Base-by-base conservation (phyloP, 2,797 vertebrate species). In the Parauchenoglanis punctatus region DNA sequence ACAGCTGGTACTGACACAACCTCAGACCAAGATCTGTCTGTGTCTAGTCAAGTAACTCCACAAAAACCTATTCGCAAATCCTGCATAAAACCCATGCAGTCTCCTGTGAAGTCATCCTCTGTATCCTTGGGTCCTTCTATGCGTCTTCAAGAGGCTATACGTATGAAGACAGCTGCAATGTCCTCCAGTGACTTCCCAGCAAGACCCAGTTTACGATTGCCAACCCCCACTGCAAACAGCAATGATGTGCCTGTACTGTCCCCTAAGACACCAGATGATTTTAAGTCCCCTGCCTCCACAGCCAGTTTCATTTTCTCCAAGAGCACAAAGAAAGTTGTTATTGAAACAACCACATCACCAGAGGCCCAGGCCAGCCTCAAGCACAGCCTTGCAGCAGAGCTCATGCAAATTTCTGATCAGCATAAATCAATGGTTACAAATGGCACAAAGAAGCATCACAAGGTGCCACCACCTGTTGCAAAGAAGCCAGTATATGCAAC, bases 221-320 rank as follows among this genome's bases (percentile, higher is more conserved):
- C 87, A 86, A 49, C 82, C 18, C 13, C 87, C 15, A 81, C 90
- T 1, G 6, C 88, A 46, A 90, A 88, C 81, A 91, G 87, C 68
- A 91, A 73, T 70, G 94, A 95, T 58, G 88, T 90, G 1, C 91
- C 92, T 17, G 67, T 85, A 78, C 58, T 67, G 25, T 87, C 91
- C 28, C 81, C 92, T 49, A 94, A 91, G 87, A 85, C 91, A 31
- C 87, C 87, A 0, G 95, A 95, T 23, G 91, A 87, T 18, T 88
- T 86, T 54, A 98, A 95, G 89, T 97, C 97, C 0, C 94, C 97
- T 0, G 97, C 97, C 78, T 98, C 97, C 20, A 97, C 96, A 0
- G 98, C 99, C 90, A 99, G 98, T 92, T 99, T 99, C 89, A 98
- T 99, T 93, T 99, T 99, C 83, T 96, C 98, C 78, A 97, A 96